Evolutionary conservation across 2,113 vertebrate genomes (phyloP).

Genomic region (Antechinus flavipes): DNA sequence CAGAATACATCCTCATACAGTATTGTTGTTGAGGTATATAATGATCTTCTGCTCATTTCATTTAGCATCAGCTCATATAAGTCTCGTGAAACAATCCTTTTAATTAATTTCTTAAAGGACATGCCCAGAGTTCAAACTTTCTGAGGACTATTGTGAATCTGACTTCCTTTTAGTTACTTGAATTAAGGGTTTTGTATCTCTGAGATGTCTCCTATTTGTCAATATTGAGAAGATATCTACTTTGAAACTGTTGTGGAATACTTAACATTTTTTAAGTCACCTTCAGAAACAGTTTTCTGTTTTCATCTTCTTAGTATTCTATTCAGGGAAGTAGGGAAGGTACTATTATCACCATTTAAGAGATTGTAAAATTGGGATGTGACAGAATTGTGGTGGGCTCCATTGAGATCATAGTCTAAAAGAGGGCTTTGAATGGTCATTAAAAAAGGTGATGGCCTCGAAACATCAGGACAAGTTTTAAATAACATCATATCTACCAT

Average conservation of each 20-base stretch:
- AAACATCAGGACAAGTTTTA: background rate
- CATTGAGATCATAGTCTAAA: background rate
- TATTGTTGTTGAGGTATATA: no score
- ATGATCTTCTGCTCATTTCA: no score
- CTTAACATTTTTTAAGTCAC: background rate
- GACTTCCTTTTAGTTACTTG: background rate
- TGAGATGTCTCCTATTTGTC: background rate
- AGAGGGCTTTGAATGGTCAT: background rate
- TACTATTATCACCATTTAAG: background rate
- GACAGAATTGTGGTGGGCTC: background rate
- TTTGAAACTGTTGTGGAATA: background rate
- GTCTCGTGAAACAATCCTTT: background rate
- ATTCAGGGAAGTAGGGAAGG: background rate
- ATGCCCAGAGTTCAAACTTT: background rate
- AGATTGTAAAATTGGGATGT: background rate
- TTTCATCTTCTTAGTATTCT: background rate
- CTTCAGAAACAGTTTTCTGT: background rate
- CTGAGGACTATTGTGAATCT: background rate
- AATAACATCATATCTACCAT: background rate
- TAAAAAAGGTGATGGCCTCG: background rate
- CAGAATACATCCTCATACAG: no score
- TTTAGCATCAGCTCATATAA: no score
- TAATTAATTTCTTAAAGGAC: background rate
- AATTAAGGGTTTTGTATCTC: background rate
- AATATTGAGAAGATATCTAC: background rate